Evolutionary conservation across 2,113 vertebrate species (phyloP).

Genomic region (Forbesichthys agassizii): DNA sequence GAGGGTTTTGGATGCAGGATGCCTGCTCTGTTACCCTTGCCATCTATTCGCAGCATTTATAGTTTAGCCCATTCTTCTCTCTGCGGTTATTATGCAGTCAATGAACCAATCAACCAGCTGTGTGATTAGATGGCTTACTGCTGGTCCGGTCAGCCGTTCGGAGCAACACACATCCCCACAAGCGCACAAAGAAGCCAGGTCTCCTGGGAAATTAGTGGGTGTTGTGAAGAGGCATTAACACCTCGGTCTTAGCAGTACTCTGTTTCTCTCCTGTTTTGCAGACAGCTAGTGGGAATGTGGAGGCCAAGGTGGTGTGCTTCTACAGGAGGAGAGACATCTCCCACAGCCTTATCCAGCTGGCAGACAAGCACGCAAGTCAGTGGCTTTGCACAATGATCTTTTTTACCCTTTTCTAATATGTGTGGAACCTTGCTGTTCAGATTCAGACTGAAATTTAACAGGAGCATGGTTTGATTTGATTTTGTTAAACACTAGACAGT

Average conservation of each 20-base stretch:
- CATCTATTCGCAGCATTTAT: slow-evolving; percentile 46
- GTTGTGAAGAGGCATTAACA: slow-evolving; percentile 24
- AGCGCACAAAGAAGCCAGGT: slow-evolving; percentile 34
- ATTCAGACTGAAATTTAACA: too few relatives aligned
- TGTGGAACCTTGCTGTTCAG: background rate
- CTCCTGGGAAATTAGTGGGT: slow-evolving; percentile 56
- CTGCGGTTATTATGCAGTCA: slow-evolving; percentile 44
- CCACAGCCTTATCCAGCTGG: slow-evolving; percentile 96
- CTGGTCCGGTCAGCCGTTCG: slow-evolving; percentile 42
- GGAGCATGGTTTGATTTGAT: too few relatives aligned
- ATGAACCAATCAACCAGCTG: slow-evolving; percentile 61
- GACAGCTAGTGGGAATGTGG: slow-evolving; percentile 96
- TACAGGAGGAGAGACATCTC: slow-evolving; percentile 97
- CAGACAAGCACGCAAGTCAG: slow-evolving; percentile 97
- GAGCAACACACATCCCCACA: slow-evolving; percentile 33
- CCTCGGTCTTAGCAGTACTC: slow-evolving; percentile 4
- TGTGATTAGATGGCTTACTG: slow-evolving; percentile 27
- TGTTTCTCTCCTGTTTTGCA: slow-evolving; percentile 71
- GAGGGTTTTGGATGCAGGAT: background rate
- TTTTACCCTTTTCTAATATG: background rate
- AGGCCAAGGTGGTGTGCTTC: slow-evolving; percentile 98
- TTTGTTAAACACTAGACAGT: too few relatives aligned
- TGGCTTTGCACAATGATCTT: slow-evolving; percentile 5
- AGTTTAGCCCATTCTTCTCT: slow-evolving; percentile 34
- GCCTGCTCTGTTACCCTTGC: background rate